Evolutionary conservation across 2,888 invertebrate genomes (phyloP), one percentile per base, ranked within the genome.

Genomic region (Volucella inanis): DNA sequence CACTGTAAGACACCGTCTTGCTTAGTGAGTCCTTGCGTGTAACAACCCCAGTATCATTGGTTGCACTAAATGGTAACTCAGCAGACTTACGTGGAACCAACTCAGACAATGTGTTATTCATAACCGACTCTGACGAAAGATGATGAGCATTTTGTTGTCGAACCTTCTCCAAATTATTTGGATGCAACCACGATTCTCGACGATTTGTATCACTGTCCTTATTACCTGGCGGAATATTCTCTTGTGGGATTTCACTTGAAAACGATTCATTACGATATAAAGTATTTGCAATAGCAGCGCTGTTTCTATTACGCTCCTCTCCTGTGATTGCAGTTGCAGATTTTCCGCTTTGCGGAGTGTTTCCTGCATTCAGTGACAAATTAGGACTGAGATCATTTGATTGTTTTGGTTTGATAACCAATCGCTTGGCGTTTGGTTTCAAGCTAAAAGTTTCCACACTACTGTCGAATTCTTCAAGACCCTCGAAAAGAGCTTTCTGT

Each of bases 401-500:
- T 50, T 61, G 59, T 87, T 93, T 94, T 2, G 94, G 94, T 18
- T 95, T 94, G 8, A 97, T 92, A 3, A 96, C 94, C 12, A 97
- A 93, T 2, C 96, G 94, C 90, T 97, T 97, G 1, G 96, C 93
- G 88, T 94, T 95, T 10, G 94, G 94, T 89, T 93, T 95, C 86
- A 93, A 90, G 83, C 91, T 94, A 87, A 93, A 92, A 88, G 93
- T 93, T 77, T 95, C 94, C 0, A 95, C 89, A 59, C 93, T 94
- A 8, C 94, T 93, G 89, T 96, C 96, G 10, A 95, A 95, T 88
- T 97, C 97, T 87, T 96, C 96, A 1, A 97, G 92, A 0, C 97
- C 98, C 89, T 97, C 98, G 91, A 98, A 98, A 0, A 98, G 91
- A 0, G 95, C 95, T 90, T 96, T 96, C 94, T 95, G 90, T 6